Base-by-base conservation (phyloP, 2,797 vertebrate species). In the Halcyon chelicuti region DNA sequence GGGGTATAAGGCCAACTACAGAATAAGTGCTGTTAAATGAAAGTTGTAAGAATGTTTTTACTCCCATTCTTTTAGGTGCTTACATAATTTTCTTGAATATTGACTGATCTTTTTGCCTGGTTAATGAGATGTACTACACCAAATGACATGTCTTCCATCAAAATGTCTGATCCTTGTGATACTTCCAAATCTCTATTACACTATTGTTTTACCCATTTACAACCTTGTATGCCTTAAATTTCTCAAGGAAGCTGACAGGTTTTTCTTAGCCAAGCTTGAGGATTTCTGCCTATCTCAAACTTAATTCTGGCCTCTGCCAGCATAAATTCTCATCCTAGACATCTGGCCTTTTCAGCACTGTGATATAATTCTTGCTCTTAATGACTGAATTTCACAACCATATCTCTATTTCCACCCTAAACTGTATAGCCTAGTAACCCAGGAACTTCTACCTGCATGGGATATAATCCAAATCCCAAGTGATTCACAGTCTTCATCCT, bases 291-390 rank as follows among this genome's bases (percentile, higher is more conserved):
- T 49, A 15, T 91, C 60, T 91, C 51, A 37, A 12, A 79, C 39
- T 92, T 96, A 96, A 91, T 94, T 87, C 68, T 67, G 57, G 60
- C 14, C 29, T 79, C 63, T 67, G 40, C 16, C 25, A 77, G 40
- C 14, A 49, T 71, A 76, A 91, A 89, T 83, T 78, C 54, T 79
- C 70, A 26, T 91, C 13, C 29, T 55, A 61, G 42, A 66, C n/a
- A 51, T 85, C 51, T 35, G 20, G 35, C 35, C 11, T 66, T 52
- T 91, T 70, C 47, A 82, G 31, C 14, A 52, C 16, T 52, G 28
- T 39, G 35, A 12, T 74, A 60, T 49, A 74, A 95, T 91, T 75
- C 60, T 37, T 37, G 13, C 40, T 65, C 40, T 75, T 75, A 61
- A 78, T 57, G 22, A n/a, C 37, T 78, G 74, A 57, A 42, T 91